phyloP scores from a whole-genome alignment of 1,140 invertebrate species.

The Diachasmimorpha longicaudata region DNA sequence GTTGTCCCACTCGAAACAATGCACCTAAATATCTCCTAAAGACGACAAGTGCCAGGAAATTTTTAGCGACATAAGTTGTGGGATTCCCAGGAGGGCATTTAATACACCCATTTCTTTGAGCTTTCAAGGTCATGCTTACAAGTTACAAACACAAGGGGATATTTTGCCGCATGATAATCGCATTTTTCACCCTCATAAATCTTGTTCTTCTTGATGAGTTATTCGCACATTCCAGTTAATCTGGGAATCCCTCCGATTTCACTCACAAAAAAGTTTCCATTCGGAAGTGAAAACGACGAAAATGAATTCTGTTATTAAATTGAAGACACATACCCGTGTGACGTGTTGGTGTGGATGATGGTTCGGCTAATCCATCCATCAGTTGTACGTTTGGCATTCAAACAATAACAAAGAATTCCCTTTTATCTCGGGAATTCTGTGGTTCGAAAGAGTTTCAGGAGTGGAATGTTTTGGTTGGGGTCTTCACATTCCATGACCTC shows the following conservation, averaged over 20 bases:
- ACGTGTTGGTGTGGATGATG: too few relatives aligned
- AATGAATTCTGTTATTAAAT: too few relatives aligned
- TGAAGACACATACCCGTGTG: too few relatives aligned
- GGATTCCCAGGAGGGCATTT: neutral
- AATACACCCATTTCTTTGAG: neutral
- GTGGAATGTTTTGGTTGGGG: slow-evolving; percentile 27
- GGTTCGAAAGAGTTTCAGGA: neutral
- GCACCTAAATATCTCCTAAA: neutral
- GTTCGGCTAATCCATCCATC: too few relatives aligned
- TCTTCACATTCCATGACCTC: slow-evolving; percentile 26
- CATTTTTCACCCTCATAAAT: neutral
- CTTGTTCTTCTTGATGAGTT: too few relatives aligned
- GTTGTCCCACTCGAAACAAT: neutral
- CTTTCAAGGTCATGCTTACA: too few relatives aligned
- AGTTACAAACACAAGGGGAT: neutral
- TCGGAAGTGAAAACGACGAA: neutral
- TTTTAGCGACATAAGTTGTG: neutral
- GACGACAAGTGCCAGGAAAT: neutral
- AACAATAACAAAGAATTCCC: neutral
- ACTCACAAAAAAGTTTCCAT: too few relatives aligned
- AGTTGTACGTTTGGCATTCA: neutral
- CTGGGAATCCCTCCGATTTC: too few relatives aligned
- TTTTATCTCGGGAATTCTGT: neutral
- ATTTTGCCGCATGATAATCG: neutral
- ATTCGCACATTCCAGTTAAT: too few relatives aligned